Percentiles rank a stretch among this genome's conserved stretches.
Evolutionary conservation across 2,113 vertebrate genomes (phyloP).

Genomic region (Phrynosoma blainvillii): DNA sequence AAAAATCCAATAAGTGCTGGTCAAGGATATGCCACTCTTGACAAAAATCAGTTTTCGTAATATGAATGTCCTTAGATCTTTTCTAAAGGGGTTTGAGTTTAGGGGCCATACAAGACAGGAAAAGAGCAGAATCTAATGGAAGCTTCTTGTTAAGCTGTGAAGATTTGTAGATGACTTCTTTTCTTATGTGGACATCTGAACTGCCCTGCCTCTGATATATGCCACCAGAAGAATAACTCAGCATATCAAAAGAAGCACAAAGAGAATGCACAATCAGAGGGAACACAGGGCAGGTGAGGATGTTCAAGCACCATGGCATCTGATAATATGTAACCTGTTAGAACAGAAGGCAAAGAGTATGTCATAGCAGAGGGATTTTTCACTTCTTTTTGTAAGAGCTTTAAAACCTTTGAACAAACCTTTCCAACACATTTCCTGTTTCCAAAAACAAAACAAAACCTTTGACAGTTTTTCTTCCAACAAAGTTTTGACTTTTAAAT

Average conservation of each 20-base stretch:
- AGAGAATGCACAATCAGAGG: conserved; percentile 5
- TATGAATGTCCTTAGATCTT: not conserved
- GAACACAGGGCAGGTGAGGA: not conserved
- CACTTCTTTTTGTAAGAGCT: not conserved
- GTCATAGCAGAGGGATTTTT: not conserved
- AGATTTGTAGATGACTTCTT: not conserved
- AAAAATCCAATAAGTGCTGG: not conserved
- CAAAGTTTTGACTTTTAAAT: not conserved
- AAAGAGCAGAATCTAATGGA: not conserved
- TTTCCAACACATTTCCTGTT: not conserved
- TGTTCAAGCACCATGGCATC: not conserved
- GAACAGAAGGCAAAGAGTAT: not conserved
- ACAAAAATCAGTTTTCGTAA: not conserved
- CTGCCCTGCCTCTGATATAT: conserved; percentile 25
- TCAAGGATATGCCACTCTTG: conserved; percentile 2
- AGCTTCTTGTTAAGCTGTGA: not conserved
- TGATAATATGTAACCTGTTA: not conserved
- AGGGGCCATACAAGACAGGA: not conserved
- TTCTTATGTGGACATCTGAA: conserved; percentile 7
- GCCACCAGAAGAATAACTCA: conserved; percentile 12
- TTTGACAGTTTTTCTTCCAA: not conserved
- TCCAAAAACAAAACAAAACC: not conserved
- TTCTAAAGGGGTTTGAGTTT: not conserved
- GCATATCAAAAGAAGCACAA: conserved; percentile 20
- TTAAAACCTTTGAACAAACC: not conserved